Evolutionary conservation across 2,797 vertebrate genomes (phyloP).

Genomic region (Poliocrania exsul): DNA sequence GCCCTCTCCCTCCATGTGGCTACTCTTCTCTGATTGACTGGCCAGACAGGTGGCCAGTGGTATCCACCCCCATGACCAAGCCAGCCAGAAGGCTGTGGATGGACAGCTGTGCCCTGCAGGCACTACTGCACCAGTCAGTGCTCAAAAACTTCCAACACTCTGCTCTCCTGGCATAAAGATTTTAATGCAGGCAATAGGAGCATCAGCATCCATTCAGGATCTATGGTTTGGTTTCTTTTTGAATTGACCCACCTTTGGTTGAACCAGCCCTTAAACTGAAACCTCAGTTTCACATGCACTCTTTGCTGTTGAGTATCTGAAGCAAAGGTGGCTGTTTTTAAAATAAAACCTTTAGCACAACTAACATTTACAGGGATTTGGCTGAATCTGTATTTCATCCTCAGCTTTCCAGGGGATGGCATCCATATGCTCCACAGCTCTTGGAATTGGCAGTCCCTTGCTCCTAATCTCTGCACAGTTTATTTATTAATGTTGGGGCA

Average conservation of each 20-base stretch:
- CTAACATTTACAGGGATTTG: neutral
- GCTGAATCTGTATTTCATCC: neutral
- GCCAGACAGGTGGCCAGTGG: neutral
- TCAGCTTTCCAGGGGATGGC: neutral
- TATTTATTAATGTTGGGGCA: neutral
- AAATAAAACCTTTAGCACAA: neutral
- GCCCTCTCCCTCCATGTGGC: neutral
- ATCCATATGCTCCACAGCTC: neutral
- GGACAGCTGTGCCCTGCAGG: neutral
- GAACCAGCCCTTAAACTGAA: neutral
- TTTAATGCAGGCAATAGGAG: neutral
- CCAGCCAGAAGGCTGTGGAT: neutral
- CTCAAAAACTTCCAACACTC: neutral
- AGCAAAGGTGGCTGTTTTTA: neutral
- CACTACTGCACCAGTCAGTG: neutral
- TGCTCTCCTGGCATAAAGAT: fast-evolving
- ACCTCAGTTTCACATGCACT: neutral
- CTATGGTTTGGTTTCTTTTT: neutral
- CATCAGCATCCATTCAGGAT: neutral
- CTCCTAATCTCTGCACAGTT: neutral
- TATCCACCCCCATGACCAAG: neutral
- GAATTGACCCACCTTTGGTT: neutral
- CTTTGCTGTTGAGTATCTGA: neutral
- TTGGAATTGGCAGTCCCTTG: neutral
- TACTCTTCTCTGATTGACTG: neutral